Percentiles rank a stretch among this genome's conserved stretches.
These are phyloP conservation scores for Microplitis manilae DNA, from an alignment of 2,888 invertebrate species.

Conservation along the genomic window DNA sequence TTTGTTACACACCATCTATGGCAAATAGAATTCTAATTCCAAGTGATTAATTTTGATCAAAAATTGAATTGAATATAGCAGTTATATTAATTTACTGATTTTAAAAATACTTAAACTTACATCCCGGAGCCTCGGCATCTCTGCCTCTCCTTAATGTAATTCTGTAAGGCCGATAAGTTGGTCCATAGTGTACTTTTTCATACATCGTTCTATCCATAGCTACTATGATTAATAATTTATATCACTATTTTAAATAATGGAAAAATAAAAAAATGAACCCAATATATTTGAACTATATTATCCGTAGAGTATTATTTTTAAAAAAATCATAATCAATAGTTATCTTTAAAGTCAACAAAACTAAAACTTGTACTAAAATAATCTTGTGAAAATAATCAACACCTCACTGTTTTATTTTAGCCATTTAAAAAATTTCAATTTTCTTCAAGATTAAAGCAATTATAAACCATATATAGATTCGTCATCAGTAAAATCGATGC, in stretches of 20 bases:
- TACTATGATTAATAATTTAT: conserved; percentile 28
- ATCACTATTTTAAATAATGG: background rate
- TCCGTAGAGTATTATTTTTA: too few species aligned
- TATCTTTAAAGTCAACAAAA: conserved; percentile 6
- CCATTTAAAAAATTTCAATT: background rate
- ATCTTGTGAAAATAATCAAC: background rate
- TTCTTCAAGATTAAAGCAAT: background rate
- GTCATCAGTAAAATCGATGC: background rate
- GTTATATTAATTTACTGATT: background rate
- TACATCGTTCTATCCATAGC: conserved; percentile 92
- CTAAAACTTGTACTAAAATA: background rate
- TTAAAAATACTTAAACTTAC: conserved; percentile 77
- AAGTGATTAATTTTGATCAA: too few species aligned
- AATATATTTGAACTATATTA: too few species aligned
- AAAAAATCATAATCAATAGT: background rate
- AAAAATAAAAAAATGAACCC: background rate
- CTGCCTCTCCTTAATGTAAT: conserved; percentile 85
- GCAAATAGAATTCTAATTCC: too few species aligned
- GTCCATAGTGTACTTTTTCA: conserved; percentile 86
- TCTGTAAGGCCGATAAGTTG: conserved; percentile 87
- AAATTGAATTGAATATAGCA: too few species aligned
- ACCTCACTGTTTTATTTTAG: background rate
- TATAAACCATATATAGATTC: background rate
- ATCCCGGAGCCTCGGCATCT: conserved; percentile 81
- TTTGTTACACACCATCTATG: too few species aligned